A percentile compares a stretch with the other conserved stretches of the same genome.
Evolutionary conservation across 1,140 invertebrate genomes (phyloP).

Genomic region (Drosophila quadrilineata): DNA sequence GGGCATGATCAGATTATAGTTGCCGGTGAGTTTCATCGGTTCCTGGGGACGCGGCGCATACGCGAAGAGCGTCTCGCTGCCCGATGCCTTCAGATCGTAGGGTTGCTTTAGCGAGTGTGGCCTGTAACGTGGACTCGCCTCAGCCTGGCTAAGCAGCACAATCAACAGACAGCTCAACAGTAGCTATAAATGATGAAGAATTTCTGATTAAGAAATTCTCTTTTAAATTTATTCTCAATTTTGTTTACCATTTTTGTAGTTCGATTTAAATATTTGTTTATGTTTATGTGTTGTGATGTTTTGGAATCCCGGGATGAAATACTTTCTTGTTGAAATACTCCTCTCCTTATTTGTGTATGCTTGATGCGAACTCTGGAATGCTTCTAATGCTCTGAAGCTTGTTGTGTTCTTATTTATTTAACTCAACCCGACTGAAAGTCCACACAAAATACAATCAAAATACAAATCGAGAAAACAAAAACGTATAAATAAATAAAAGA

Average conservation of each 20-base stretch:
- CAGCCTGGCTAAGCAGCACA: slow-evolving; percentile 10
- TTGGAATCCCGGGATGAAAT: background rate
- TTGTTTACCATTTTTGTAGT: slow-evolving; percentile 44
- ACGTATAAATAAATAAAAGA: slow-evolving; percentile 41
- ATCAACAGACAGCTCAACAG: slow-evolving; percentile 24
- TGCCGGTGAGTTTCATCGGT: slow-evolving; percentile 45
- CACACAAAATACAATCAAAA: slow-evolving; percentile 58
- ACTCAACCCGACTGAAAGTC: too few relatives aligned
- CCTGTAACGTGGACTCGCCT: slow-evolving; percentile 53
- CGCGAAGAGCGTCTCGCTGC: slow-evolving; percentile 39
- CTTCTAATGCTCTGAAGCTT: slow-evolving; percentile 65
- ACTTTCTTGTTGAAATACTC: too few relatives aligned
- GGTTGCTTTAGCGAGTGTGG: slow-evolving; percentile 1
- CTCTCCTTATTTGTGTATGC: too few relatives aligned
- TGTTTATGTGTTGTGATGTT: slow-evolving; percentile 13
- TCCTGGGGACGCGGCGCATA: slow-evolving; percentile 54
- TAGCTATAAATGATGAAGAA: slow-evolving; percentile 5
- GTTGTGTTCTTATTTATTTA: slow-evolving; percentile 74
- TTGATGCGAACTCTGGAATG: slow-evolving; percentile 67
- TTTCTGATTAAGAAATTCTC: too few relatives aligned
- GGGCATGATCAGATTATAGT: slow-evolving; percentile 74
- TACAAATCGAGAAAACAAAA: slow-evolving; percentile 42
- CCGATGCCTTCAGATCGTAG: slow-evolving; percentile 33
- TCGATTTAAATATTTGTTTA: slow-evolving; percentile 16
- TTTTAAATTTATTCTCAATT: background rate